Evolutionary conservation across 2,113 vertebrate species (phyloP).

Genomic region (Podiceps cristatus): DNA sequence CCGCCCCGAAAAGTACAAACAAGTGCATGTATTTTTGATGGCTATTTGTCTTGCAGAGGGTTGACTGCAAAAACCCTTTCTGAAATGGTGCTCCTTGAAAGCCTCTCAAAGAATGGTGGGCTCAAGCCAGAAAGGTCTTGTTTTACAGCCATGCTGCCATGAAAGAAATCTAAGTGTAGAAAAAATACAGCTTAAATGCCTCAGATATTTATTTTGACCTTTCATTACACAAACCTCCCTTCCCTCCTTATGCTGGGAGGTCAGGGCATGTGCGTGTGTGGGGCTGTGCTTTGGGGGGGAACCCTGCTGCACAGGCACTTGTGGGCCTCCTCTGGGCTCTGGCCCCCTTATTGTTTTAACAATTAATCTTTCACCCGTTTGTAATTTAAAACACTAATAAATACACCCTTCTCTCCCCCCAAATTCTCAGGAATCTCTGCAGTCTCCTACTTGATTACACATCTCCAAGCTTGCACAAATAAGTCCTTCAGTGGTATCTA

Average conservation of each 20-base stretch:
- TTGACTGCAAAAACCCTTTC: neutral
- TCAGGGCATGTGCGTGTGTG: neutral
- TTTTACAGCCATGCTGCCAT: neutral
- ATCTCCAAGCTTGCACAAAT: conserved; percentile 4
- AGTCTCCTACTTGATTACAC: neutral
- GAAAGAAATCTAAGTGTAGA: neutral
- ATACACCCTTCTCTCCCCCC: neutral
- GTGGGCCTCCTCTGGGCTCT: neutral
- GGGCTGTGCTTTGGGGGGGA: neutral
- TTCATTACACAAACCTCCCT: neutral
- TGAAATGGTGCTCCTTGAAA: neutral
- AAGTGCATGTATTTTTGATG: neutral
- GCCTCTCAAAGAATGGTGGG: neutral
- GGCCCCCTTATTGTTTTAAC: conserved; percentile 17
- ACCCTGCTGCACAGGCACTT: neutral
- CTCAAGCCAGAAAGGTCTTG: conserved; percentile 14
- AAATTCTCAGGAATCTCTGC: neutral
- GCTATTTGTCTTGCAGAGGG: neutral
- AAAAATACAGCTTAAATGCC: conserved; percentile 20
- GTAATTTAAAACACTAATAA: conserved; percentile 29
- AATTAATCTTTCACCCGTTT: conserved; percentile 27
- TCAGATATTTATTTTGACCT: conserved; percentile 40
- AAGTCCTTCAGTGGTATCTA: neutral
- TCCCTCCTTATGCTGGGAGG: neutral
- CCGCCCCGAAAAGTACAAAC: neutral